These are phyloP conservation scores for Drosophila repleta DNA, from an alignment of 1,140 invertebrate species.

Conservation along the genomic window DNA sequence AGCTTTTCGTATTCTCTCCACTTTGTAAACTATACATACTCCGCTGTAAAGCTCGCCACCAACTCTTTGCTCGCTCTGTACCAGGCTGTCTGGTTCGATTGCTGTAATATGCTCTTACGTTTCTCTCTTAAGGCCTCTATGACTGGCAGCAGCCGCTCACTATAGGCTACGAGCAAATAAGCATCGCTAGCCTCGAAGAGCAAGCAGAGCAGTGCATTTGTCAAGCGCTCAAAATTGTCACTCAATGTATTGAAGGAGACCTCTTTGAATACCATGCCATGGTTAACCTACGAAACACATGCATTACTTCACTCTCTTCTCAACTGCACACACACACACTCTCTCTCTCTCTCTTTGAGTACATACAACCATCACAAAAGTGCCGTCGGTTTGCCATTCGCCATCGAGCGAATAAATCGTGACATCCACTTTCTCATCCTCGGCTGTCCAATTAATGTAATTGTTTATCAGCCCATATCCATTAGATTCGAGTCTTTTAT, in stretches of 20 bases:
- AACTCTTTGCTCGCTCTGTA: conserved; percentile 18
- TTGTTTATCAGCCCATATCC: conserved; percentile 54
- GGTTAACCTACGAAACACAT: background rate
- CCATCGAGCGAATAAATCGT: conserved; percentile 62
- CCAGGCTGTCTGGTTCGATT: background rate
- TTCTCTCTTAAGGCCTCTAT: background rate
- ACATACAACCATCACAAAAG: conserved; percentile 54
- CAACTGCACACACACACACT: too few species aligned
- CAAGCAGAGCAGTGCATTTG: conserved; percentile 7
- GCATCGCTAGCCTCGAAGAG: background rate
- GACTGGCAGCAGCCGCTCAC: background rate
- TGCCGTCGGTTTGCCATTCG: conserved; percentile 60
- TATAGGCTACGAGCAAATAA: background rate
- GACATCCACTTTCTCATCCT: conserved; percentile 35
- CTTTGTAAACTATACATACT: conserved; percentile 1
- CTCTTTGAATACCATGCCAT: background rate
- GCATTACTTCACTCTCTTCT: background rate
- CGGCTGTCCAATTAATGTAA: conserved; percentile 56
- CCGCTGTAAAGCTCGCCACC: conserved; percentile 5
- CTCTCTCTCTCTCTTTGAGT: background rate
- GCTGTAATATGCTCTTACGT: background rate
- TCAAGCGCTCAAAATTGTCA: conserved; percentile 12
- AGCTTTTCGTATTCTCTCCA: background rate
- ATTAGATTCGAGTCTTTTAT: conserved; percentile 27
- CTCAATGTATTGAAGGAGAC: conserved; percentile 15